These are phyloP conservation scores for Cloeon dipterum DNA, from an alignment of 2,888 invertebrate genomes.

Conservation along the genomic window DNA sequence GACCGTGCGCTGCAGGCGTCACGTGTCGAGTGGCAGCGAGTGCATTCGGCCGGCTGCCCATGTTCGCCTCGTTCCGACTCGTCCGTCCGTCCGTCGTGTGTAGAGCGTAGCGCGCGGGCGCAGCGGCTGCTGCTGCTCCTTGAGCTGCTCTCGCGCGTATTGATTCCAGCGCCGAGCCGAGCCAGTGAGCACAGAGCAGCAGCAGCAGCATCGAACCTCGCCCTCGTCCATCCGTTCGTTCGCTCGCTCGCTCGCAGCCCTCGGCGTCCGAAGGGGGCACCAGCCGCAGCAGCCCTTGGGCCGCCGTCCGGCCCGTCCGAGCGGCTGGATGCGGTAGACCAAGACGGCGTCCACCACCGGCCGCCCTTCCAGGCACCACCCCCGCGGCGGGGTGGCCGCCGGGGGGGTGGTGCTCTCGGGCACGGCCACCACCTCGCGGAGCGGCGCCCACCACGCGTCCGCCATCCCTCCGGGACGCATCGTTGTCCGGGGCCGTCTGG, in stretches of 20 bases:
- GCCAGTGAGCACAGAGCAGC: neutral
- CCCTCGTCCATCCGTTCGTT: too few species aligned
- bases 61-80: neutral
- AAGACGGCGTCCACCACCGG: neutral
- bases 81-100: neutral
- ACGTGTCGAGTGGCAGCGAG: too few species aligned
- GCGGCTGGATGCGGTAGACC: neutral
- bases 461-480: slow-evolving; percentile 4
- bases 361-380: neutral
- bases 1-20: too few species aligned
- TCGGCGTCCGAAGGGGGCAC: too few species aligned
- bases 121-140: neutral
- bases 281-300: too few species aligned
- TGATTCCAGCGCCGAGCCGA: neutral
- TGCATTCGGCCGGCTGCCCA: too few species aligned
- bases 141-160: neutral
- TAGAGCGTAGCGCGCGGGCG: slow-evolving; percentile 1
- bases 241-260: too few species aligned
- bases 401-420: neutral
- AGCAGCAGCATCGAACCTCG: too few species aligned
- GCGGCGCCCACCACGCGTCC: neutral
- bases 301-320: too few species aligned
- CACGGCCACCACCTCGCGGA: neutral
- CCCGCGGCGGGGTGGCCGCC: neutral
- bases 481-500: slow-evolving; percentile 8